Evolutionary conservation across 2,797 vertebrate genomes (phyloP), one percentile per base, ranked within the genome.

Genomic region (Antrozous pallidus): DNA sequence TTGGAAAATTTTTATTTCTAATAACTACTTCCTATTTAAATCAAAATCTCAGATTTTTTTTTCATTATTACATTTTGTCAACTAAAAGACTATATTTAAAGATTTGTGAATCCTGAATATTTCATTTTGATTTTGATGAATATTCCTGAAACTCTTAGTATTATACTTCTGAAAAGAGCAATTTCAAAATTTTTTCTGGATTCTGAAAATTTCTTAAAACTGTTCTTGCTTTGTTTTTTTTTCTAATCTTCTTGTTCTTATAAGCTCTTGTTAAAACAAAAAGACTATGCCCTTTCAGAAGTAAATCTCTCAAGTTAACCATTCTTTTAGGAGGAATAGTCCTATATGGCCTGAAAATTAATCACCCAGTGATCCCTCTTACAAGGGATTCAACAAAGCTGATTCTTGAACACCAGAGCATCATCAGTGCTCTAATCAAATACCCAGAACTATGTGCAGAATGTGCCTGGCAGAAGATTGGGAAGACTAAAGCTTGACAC

Each of bases 261-360:
- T 96, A 92, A 94, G 49, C 8, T 79, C 63, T 70, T 79, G 40
- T 85, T 84, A 63, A 95, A 69, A 58, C 81, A 14, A 77, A 93
- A 92, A 90, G 33, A 45, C 0, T 28, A 22, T 8, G 38, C 10
- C 24, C 24, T 49, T 97, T 83, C 11, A 89, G 28, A 97, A 94
- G 65, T 45, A 85, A 89, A 71, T 28, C 20, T 74, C 28, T 88
- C 45, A 26, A 17, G 40, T 92, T 86, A 80, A 65, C 22, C 61
- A 69, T 74, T 93, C 78, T 71, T 91, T 12, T 94, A 87, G 24
- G 75, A 97, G 78, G 11, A 95, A 63, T 20, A 51, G 47, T 77
- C 26, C 31, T 45, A 77, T 33, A 86, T 0, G 73, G 63, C 10
- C 42, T 26, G 12, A 58, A 93, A 94, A 80, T 71, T 80, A 88